Base-by-base conservation (phyloP, 2,797 vertebrate genomes). In the Gouania willdenowi region DNA sequence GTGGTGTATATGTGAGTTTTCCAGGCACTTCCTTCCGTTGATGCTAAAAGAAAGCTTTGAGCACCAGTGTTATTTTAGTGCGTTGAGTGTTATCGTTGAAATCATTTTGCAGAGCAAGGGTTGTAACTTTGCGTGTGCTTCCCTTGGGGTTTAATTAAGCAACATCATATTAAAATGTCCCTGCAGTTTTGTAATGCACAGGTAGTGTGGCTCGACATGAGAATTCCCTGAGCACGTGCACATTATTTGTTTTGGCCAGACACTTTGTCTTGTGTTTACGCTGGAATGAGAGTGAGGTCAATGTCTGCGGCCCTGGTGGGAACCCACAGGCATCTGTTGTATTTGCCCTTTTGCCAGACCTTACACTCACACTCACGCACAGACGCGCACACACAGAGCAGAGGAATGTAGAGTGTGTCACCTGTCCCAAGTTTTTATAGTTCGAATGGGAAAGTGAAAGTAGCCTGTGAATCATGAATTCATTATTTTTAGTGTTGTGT, bases 241-340 rank as follows among this genome's bases (percentile, higher is more conserved):
- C 26, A 11, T 4, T 66, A 62, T 81, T 81, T 81, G 63, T 75
- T 66, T 76, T 75, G 61, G 60, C 34, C 57, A 48, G 55, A 34
- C 47, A 31, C 58, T 59, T 54, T 63, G 62, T 75, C 51, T 67
- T 19, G 39, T 75, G 49, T 81, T 82, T 78, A 71, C 48, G 14
- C 75, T 75, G 51, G 55, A 59, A 55, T 77, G 53, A 69, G 56
- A 60, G 58, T 40, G 45, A 66, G 71, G 72, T 79, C 71, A 64
- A 39, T 40, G 55, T 75, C 58, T 77, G 70, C 13, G 32, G 71
- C 57, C 39, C 46, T 29, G 61, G 31, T 66, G 76, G 71, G 66
- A 73, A 63, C 50, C 73, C 73, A 39, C 70, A 71, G 68, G 48
- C 57, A 63, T 80, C 62, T 78, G 68, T 50, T 75, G 55, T 63